Conservation (phyloP, 2,113 vertebrate genomes). For the Ciconia stormi region DNA sequence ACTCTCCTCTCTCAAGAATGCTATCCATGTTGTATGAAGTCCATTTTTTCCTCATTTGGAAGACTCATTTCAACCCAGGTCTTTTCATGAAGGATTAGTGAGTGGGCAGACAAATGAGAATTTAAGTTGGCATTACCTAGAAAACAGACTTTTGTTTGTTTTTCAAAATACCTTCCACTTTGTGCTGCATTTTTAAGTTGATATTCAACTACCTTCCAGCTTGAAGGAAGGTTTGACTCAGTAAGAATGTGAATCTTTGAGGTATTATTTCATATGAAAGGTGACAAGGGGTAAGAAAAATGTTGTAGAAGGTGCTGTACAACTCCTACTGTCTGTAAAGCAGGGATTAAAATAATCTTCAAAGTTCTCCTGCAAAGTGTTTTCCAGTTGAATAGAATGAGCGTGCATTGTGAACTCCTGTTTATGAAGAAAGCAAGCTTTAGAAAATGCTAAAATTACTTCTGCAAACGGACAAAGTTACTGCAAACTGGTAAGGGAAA, state of each 20-base stretch:
- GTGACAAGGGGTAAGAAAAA: neutral
- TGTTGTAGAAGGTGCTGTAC: accelerated
- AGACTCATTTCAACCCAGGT: neutral
- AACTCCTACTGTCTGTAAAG: neutral
- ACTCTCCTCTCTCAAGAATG: too few species aligned
- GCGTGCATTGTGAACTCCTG: neutral
- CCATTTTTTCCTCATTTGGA: neutral
- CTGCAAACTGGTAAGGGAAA: neutral
- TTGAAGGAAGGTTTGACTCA: neutral
- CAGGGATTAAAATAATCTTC: neutral
- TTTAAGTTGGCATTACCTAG: neutral
- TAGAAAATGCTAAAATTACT: neutral
- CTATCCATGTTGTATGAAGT: neutral
- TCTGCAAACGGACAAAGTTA: neutral
- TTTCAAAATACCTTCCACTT: neutral
- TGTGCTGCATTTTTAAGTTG: neutral
- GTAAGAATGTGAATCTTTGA: neutral
- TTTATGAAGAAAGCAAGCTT: neutral
- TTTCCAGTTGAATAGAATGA: neutral
- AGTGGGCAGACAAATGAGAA: neutral
- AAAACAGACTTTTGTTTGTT: neutral
- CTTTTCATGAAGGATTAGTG: neutral
- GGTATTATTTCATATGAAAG: neutral
- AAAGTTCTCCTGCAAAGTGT: neutral
- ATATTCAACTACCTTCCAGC: neutral